Evolutionary conservation across 2,797 vertebrate genomes (phyloP), one percentile per base, ranked within the genome.

Genomic region (Falco peregrinus): DNA sequence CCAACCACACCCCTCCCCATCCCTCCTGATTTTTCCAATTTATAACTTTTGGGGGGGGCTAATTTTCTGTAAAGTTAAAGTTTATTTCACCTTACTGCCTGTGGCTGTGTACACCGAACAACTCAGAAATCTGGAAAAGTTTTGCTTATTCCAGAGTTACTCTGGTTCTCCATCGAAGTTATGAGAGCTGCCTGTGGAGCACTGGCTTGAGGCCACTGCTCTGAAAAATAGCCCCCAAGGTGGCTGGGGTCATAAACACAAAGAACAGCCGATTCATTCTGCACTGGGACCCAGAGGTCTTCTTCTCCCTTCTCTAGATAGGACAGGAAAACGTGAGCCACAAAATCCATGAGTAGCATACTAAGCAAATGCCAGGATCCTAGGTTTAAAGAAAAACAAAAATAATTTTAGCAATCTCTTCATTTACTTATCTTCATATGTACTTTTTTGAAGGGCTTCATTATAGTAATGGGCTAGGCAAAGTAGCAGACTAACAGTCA

Each of bases 361-460:
- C 96, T 97, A 82, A 98, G 87, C 81, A 98, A 94, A 91, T 98
- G 97, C 98, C 98, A 98, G 93, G 96, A 97, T 35, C 98, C 98
- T 98, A 67, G 37, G n/a, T 93, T 95, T 65, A 91, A 96, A 95
- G 39, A 93, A 92, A 89, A 87, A 71, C 29, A 76, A 39, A 76
- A 45, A 45, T 11, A 47, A 83, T 76, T 76, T 65, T 24, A 57
- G 26, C 41, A 82, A 61, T 25, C 17, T 65, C 22, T 77, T 87
- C 18, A 47, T 73, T 87, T 75, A 35, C 47, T 45, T 84, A 15
- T 80, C 16, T 84, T 45, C 51, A 19, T 25, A 6, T 33, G 13
- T 10, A 65, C 17, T 74, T 80, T 87, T 92, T 67, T 50, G 60
- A 87, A 89, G 6, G 19, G 7, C 24, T 90, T 89, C 16, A 3